Conservation (phyloP, 2,113 vertebrate genomes). For the Aix galericulata region DNA sequence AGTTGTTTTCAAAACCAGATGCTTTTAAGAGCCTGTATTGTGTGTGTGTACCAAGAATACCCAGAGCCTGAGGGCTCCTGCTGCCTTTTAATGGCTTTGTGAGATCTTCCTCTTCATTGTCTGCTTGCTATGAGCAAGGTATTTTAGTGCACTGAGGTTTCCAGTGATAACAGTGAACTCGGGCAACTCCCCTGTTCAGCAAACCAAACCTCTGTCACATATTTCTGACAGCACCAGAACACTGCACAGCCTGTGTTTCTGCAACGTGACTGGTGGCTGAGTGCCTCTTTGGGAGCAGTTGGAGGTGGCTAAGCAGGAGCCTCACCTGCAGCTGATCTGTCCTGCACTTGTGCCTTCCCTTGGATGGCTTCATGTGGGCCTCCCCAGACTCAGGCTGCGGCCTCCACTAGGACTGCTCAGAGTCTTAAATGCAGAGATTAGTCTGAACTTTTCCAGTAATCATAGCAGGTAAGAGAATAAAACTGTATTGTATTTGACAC, state of each 20-base stretch:
- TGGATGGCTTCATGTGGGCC: accelerated
- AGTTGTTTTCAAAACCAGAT: conserved; percentile 26
- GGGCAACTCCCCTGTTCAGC: background rate
- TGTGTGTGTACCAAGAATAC: background rate
- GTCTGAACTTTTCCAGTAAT: background rate
- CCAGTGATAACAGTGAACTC: background rate
- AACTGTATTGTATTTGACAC: background rate
- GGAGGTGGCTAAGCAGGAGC: background rate
- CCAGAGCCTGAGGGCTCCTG: conserved; percentile 3
- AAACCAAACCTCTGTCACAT: background rate
- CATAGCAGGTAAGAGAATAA: background rate
- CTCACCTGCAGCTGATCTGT: background rate
- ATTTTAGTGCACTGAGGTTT: background rate
- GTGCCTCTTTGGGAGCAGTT: background rate
- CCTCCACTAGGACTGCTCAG: background rate
- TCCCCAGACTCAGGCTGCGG: background rate
- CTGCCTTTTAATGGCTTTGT: conserved; percentile 17
- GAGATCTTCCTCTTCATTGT: background rate
- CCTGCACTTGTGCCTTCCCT: background rate
- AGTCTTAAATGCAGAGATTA: background rate
- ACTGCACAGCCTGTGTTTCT: accelerated
- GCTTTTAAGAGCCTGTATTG: conserved; percentile 16
- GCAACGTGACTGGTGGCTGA: background rate
- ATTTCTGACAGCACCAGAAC: background rate
- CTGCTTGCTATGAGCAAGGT: background rate